These are phyloP conservation scores for Falco biarmicus DNA, from an alignment of 2,797 vertebrate genomes.

Conservation along the genomic window DNA sequence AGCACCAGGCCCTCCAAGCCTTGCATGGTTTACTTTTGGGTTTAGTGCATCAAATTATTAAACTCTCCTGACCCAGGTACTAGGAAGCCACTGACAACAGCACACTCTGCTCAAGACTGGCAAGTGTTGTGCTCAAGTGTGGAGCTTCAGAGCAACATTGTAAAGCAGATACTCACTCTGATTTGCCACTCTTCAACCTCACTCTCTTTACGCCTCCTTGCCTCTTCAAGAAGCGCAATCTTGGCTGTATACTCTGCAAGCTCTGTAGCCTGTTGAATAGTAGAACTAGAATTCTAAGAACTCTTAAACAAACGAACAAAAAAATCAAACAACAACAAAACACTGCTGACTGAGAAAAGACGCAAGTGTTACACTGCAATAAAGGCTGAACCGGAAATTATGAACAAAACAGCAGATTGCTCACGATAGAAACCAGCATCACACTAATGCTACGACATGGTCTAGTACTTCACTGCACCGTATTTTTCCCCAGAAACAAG, in stretches of 20 bases:
- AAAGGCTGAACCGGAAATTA: background rate
- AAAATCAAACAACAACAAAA: background rate
- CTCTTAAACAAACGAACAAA: background rate
- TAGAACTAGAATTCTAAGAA: background rate
- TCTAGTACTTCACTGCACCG: background rate
- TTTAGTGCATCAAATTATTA: background rate
- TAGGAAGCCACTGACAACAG: background rate
- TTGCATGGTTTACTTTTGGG: background rate
- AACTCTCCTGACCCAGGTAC: background rate
- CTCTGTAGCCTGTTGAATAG: constrained; percentile 84
- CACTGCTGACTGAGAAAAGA: background rate
- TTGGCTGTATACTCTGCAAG: constrained; percentile 88
- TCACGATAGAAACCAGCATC: background rate
- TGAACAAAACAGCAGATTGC: background rate
- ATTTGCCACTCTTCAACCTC: constrained; percentile 90
- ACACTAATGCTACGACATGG: background rate
- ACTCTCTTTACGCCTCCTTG: constrained; percentile 86
- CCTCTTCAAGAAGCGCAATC: constrained; percentile 90
- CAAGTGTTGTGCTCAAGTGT: background rate
- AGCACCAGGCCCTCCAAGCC: fast-evolving
- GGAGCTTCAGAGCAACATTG: background rate
- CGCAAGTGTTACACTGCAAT: background rate
- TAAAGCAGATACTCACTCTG: constrained; percentile 78
- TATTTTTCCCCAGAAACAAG: background rate
- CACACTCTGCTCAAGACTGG: background rate